Percentiles rank a stretch among this genome's conserved stretches.
phyloP scores from a whole-genome alignment of 2,888 invertebrate genomes.

The Fragum fragum region DNA sequence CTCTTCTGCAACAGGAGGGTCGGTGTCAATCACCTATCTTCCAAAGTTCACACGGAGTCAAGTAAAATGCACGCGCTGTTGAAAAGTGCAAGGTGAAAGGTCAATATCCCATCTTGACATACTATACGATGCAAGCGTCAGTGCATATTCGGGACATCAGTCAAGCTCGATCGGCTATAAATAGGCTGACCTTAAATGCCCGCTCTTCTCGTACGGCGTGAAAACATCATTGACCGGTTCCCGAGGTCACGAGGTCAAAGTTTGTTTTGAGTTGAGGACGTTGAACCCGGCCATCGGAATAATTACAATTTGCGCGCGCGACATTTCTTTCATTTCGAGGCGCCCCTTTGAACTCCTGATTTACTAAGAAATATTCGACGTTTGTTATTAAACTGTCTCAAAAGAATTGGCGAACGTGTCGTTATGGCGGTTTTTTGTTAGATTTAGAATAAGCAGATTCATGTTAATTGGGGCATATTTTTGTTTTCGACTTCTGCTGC shows the following conservation, averaged over 20 bases:
- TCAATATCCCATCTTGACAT: conserved; percentile 6
- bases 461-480: no score
- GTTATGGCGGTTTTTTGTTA: no score
- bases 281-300: conserved; percentile 27
- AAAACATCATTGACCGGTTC: conserved; percentile 35
- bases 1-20: no score
- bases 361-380: no score
- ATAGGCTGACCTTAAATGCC: conserved; percentile 41
- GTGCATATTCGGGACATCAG: conserved; percentile 6
- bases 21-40: no score
- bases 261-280: conserved; percentile 51
- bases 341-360: no score
- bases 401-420: no score
- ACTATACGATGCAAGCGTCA: neutral
- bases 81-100: conserved; percentile 4
- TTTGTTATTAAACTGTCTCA: no score
- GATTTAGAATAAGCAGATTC: no score
- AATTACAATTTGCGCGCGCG: conserved; percentile 6
- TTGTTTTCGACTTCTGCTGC: no score
- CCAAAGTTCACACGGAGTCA: no score
- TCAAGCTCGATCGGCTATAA: conserved; percentile 30
- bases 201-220: conserved; percentile 32
- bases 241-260: conserved; percentile 46
- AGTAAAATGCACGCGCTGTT: neutral
- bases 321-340: neutral